Conservation (phyloP, 64 coral and sea anemone species). For the Pocillopora damicornis region DNA sequence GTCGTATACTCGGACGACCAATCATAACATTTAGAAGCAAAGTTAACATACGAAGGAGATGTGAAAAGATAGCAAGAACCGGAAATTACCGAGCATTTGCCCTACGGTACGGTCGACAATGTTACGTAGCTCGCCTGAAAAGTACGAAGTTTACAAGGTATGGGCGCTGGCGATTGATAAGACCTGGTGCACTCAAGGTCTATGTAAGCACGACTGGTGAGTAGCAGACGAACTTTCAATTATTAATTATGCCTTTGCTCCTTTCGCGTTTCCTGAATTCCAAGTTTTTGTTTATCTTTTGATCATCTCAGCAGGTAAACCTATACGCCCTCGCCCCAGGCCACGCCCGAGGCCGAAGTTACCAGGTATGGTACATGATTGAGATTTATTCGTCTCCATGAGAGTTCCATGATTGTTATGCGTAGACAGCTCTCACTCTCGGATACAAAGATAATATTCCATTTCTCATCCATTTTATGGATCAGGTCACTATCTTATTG, state of each 20-base stretch:
- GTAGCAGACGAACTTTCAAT: background rate
- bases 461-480: no score
- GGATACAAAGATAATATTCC: no score
- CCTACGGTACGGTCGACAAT: background rate
- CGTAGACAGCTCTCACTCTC: no score
- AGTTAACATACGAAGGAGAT: background rate
- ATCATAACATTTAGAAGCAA: background rate
- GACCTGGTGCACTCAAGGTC: background rate
- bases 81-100: slow-evolving; percentile 4
- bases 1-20: background rate
- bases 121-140: background rate
- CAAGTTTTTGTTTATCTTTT: background rate
- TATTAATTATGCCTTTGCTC: no score
- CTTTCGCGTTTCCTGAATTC: background rate
- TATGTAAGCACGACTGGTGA: background rate
- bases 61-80: slow-evolving; percentile 2
- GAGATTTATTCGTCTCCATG: no score
- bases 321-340: background rate
- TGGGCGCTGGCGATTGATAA: background rate
- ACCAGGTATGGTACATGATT: background rate
- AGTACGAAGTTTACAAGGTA: slow-evolving; percentile 6
- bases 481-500: no score
- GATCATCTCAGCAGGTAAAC: background rate
- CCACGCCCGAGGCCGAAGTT: slow-evolving; percentile 1
- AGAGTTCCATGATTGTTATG: no score